These are phyloP conservation scores for Scopus umbretta DNA, from an alignment of 2,113 vertebrate genomes.

Conservation along the genomic window DNA sequence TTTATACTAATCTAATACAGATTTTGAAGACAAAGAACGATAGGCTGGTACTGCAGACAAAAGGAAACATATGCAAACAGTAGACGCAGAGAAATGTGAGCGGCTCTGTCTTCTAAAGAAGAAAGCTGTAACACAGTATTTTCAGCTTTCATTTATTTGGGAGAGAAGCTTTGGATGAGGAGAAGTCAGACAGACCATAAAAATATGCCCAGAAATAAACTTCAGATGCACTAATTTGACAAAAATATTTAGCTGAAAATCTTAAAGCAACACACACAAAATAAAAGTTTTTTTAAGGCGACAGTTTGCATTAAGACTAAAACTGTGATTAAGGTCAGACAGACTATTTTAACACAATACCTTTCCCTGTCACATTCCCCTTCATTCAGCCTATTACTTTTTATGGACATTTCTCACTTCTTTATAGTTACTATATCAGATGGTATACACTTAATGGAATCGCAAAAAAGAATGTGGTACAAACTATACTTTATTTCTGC, in stretches of 20 bases:
- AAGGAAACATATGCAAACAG: conserved; percentile 20
- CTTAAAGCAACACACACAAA: background rate
- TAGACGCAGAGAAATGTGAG: background rate
- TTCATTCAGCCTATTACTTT: conserved; percentile 55
- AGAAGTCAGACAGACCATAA: background rate
- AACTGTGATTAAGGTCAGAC: conserved; percentile 14
- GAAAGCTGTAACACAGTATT: background rate
- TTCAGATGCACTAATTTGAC: background rate
- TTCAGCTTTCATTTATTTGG: background rate
- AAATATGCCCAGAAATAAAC: conserved; percentile 5
- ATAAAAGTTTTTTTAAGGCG: background rate
- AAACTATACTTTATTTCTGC: conserved; percentile 43
- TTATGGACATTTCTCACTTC: conserved; percentile 42
- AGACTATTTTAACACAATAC: conserved; percentile 1
- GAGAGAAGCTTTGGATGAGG: background rate
- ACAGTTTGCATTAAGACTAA: background rate
- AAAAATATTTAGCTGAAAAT: background rate
- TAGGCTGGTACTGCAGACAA: background rate
- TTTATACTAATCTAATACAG: conserved; percentile 38
- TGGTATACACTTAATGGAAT: conserved; percentile 23
- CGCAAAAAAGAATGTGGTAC: conserved; percentile 9
- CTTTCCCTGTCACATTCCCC: conserved; percentile 14
- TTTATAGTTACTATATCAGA: conserved; percentile 42
- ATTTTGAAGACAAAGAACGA: conserved; percentile 35
- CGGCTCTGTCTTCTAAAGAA: background rate